Evolutionary conservation across 2,113 vertebrate genomes (phyloP).

Genomic region (Grammomys surdaster): DNA sequence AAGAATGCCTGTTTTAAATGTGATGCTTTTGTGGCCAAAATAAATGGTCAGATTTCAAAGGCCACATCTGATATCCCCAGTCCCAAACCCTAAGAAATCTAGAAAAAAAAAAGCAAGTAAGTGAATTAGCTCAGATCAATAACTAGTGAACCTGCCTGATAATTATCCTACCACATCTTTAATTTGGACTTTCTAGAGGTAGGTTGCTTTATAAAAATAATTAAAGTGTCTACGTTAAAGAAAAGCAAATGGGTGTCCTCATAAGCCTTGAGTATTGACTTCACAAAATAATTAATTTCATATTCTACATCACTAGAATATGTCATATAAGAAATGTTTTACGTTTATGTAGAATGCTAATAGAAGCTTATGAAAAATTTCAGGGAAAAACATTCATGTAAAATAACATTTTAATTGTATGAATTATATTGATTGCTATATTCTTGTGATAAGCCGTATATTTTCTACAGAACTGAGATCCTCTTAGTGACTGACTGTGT

Average conservation of each 20-base stretch:
- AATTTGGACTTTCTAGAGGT: background rate
- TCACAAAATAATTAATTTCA: constrained; percentile 4
- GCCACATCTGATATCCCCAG: background rate
- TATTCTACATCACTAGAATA: constrained; percentile 1
- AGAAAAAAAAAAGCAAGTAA: background rate
- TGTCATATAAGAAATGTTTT: background rate
- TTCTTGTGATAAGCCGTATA: constrained; percentile 7
- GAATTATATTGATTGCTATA: background rate
- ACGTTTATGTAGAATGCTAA: background rate
- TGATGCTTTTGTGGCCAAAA: background rate
- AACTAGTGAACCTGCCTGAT: background rate
- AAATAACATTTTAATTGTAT: background rate
- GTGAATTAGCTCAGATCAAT: background rate
- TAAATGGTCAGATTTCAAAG: background rate
- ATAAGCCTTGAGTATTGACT: background rate
- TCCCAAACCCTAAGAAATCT: background rate
- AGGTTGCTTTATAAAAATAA: constrained; percentile 36
- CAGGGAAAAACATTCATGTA: background rate
- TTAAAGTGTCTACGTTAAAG: background rate
- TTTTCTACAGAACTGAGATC: background rate
- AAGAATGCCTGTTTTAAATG: constrained; percentile 29
- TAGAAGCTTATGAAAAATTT: background rate
- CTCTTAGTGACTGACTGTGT: background rate
- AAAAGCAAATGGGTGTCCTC: background rate
- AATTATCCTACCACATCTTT: background rate